These are phyloP conservation scores for Rhagium mordax DNA, from an alignment of 2,888 invertebrate species.

Conservation along the genomic window DNA sequence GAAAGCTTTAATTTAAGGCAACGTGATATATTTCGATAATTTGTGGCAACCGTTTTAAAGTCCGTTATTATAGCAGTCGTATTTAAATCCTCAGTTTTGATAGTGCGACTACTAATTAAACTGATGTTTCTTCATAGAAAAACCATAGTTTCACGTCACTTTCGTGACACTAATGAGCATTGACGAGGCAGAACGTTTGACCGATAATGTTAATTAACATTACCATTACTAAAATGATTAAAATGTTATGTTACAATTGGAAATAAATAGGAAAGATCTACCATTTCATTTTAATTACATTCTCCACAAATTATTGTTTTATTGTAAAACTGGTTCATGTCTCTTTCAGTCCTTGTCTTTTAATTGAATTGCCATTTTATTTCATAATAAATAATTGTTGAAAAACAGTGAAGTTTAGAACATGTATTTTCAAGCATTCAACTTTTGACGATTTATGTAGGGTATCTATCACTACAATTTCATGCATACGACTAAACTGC, in stretches of 20 bases:
- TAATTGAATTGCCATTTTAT: neutral
- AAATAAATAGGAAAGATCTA: neutral
- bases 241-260: neutral
- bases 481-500: too few species aligned
- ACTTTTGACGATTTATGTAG: too few species aligned
- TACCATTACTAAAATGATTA: neutral
- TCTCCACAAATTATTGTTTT: neutral
- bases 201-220: neutral
- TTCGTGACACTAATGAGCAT: conserved; percentile 6
- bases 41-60: conserved; percentile 24
- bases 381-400: neutral
- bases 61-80: neutral
- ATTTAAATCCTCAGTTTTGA: neutral
- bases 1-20: conserved; percentile 36
- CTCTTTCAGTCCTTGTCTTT: neutral
- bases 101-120: conserved; percentile 16
- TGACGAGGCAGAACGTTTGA: conserved; percentile 10
- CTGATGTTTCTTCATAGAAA: neutral
- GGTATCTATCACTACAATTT: too few species aligned
- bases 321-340: neutral
- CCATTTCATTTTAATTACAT: neutral
- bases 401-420: too few species aligned
- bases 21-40: conserved; percentile 34
- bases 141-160: neutral
- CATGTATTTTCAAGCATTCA: too few species aligned